Evolutionary conservation across 2,113 vertebrate species (phyloP).

Genomic region (Aramus guarauna): DNA sequence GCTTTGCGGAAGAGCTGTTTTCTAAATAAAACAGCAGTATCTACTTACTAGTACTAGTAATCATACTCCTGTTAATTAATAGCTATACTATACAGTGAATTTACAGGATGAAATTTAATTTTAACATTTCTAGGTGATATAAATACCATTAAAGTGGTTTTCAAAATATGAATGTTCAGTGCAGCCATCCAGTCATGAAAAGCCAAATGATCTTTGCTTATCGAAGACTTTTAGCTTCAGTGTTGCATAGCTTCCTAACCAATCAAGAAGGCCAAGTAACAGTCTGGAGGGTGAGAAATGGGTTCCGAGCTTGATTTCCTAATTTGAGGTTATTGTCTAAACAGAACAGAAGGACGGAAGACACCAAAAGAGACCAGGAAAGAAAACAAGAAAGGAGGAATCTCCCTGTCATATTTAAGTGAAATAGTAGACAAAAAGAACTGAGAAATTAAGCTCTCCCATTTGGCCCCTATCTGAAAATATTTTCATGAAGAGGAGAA

Average conservation of each 20-base stretch:
- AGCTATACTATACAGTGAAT: not conserved
- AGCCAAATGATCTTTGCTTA: not conserved
- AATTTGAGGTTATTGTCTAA: not conserved
- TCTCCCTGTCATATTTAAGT: not conserved
- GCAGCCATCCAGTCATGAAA: not conserved
- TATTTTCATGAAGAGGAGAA: not conserved
- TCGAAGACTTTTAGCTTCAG: not conserved
- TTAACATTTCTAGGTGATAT: not conserved
- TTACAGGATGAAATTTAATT: not conserved
- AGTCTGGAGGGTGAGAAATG: not conserved
- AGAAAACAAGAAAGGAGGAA: not conserved
- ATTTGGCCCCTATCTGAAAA: not conserved
- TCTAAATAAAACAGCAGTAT: not conserved
- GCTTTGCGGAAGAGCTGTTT: not conserved
- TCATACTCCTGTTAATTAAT: not conserved
- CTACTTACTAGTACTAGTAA: not conserved
- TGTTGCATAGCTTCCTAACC: not conserved
- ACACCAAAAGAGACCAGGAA: not conserved
- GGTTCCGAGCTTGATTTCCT: not conserved
- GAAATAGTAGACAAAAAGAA: not conserved
- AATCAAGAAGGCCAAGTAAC: not conserved
- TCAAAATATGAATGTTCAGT: not conserved
- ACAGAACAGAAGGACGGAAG: not conserved
- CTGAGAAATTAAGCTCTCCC: not conserved
- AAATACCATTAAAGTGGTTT: not conserved